Percentiles rank a stretch among this genome's conserved stretches.
Evolutionary conservation across 1,140 invertebrate species (phyloP).

Genomic region (Aporrectodea caliginosa): DNA sequence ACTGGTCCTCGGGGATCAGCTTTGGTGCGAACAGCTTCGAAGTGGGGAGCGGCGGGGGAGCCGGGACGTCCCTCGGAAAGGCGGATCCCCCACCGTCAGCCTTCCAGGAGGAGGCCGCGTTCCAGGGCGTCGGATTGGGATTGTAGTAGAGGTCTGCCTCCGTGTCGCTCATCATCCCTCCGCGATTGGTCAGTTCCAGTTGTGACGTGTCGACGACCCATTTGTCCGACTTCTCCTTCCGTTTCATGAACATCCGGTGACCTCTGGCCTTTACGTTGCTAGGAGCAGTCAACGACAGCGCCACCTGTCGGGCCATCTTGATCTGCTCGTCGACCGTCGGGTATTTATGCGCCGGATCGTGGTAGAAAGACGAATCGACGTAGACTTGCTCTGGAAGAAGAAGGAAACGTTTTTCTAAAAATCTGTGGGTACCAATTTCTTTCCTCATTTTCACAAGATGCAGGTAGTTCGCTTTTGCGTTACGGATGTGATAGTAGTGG

Average conservation of each 20-base stretch:
- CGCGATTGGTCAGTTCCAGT: conserved; percentile 11
- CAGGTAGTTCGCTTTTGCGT: no score
- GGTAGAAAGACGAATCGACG: conserved; percentile 88
- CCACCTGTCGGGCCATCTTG: conserved; percentile 81
- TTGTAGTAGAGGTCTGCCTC: conserved; percentile 36
- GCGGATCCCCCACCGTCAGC: neutral
- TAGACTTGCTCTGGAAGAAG: conserved; percentile 86
- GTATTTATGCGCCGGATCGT: conserved; percentile 69
- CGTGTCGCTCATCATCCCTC: conserved; percentile 34
- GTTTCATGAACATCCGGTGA: conserved; percentile 90
- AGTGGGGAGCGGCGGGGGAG: conserved; percentile 32
- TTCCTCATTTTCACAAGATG: no score
- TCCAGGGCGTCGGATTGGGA: conserved; percentile 40
- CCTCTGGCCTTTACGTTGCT: conserved; percentile 87
- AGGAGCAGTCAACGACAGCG: conserved; percentile 83
- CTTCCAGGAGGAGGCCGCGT: conserved; percentile 30
- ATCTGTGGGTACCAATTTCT: no score
- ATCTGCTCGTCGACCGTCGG: conserved; percentile 94
- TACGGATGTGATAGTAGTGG: no score
- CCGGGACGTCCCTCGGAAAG: neutral
- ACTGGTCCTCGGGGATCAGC: neutral
- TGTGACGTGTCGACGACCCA: conserved; percentile 83
- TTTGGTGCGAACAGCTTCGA: conserved; percentile 20
- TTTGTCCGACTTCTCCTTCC: conserved; percentile 85
- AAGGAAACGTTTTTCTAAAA: no score